These are phyloP conservation scores for Sinhomidia bicolor DNA, from an alignment of 2,888 invertebrate species.

Conservation along the genomic window DNA sequence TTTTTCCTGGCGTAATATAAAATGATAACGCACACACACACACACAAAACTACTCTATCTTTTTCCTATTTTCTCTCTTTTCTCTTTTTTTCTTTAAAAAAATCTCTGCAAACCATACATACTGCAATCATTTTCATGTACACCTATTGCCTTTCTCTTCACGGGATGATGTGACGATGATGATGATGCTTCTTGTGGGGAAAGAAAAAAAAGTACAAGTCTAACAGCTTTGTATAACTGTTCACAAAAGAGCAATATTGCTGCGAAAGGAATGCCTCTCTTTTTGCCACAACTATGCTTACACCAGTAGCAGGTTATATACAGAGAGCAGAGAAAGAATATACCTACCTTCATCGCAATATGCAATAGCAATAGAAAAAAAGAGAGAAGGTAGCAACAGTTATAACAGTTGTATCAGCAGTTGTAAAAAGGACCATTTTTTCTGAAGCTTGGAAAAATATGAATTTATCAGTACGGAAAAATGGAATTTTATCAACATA, in stretches of 20 bases:
- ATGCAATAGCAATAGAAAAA: neutral
- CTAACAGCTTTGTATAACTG: constrained; percentile 68
- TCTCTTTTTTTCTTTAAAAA: constrained; percentile 51
- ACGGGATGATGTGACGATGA: constrained; percentile 67
- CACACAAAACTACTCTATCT: constrained; percentile 33
- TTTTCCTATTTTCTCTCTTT: constrained; percentile 56
- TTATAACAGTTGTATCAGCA: constrained; percentile 56
- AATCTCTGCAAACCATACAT: constrained; percentile 66
- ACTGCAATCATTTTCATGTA: constrained; percentile 69
- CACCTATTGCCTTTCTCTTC: constrained; percentile 69
- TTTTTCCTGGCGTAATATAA: constrained; percentile 46
- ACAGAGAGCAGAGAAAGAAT: neutral
- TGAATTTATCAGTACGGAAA: constrained; percentile 80
- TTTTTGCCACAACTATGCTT: constrained; percentile 43
- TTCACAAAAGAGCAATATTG: constrained; percentile 61
- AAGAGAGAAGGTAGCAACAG: constrained; percentile 55
- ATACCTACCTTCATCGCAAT: neutral
- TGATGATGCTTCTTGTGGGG: constrained; percentile 62
- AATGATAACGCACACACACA: constrained; percentile 49
- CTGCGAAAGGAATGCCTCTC: constrained; percentile 39
- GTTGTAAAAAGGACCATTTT: constrained; percentile 69
- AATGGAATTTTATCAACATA: constrained; percentile 80
- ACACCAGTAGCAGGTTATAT: neutral
- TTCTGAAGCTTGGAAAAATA: constrained; percentile 77
- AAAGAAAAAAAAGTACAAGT: constrained; percentile 72